Percentiles rank a stretch among this genome's conserved stretches.
Evolutionary conservation across 2,888 invertebrate genomes (phyloP).

Genomic region (Trachelus tabidus): DNA sequence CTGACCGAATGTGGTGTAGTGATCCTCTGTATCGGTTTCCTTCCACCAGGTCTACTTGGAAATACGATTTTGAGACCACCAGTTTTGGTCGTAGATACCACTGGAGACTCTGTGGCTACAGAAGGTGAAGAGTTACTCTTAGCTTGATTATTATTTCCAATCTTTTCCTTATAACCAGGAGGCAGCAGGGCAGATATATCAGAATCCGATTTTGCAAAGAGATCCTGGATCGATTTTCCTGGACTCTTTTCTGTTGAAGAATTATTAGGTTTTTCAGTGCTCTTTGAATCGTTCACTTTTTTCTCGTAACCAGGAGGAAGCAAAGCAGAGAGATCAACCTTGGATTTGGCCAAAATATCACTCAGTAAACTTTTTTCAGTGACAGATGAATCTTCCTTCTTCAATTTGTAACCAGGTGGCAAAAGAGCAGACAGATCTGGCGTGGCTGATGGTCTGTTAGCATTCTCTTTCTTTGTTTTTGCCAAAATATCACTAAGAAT

Average conservation of each 20-base stretch:
- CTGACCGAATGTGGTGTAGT: conserved; percentile 68
- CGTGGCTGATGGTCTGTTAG: neutral
- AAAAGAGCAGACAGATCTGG: conserved; percentile 72
- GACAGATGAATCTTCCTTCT: conserved; percentile 55
- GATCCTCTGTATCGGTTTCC: conserved; percentile 71
- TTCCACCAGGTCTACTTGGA: conserved; percentile 80
- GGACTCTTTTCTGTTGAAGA: conserved; percentile 48
- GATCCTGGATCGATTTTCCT: conserved; percentile 47
- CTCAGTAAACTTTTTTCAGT: conserved; percentile 58
- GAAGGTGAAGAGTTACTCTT: conserved; percentile 34
- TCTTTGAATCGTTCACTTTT: conserved; percentile 48
- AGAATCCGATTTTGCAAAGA: conserved; percentile 58
- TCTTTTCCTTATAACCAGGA: conserved; percentile 68
- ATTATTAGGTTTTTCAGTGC: conserved; percentile 47
- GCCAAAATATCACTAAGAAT: conserved; percentile 55
- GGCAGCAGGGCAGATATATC: conserved; percentile 69
- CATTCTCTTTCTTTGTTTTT: conserved; percentile 41
- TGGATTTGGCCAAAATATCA: conserved; percentile 58
- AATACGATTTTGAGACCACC: conserved; percentile 78
- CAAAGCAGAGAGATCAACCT: conserved; percentile 70
- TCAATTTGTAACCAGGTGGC: conserved; percentile 75
- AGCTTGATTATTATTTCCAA: conserved; percentile 20
- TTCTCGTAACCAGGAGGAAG: conserved; percentile 73
- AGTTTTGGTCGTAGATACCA: conserved; percentile 56
- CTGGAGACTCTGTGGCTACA: conserved; percentile 65